phyloP scores from a whole-genome alignment of 2,797 vertebrate species.

The Sebastes oblongus region DNA sequence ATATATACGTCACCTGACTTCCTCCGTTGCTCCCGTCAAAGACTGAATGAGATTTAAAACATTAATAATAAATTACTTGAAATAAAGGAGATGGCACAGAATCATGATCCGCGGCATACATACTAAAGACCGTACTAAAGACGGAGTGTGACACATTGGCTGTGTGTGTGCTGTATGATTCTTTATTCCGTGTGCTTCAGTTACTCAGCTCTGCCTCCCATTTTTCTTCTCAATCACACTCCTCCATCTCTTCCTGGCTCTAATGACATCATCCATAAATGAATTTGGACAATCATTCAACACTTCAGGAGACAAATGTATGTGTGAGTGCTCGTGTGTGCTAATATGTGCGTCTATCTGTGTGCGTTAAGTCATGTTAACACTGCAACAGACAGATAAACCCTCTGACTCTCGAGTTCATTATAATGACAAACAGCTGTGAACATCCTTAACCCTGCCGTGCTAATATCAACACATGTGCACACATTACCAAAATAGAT shows the following conservation, averaged over 20 bases:
- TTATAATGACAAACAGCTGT: slow-evolving; percentile 52
- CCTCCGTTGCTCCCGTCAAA: not conserved
- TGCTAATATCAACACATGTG: not conserved
- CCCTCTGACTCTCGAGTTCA: slow-evolving; percentile 29
- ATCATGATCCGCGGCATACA: not conserved
- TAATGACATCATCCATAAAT: slow-evolving; percentile 55
- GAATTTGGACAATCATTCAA: slow-evolving; percentile 2
- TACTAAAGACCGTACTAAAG: not conserved
- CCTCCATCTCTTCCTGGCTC: slow-evolving; percentile 15
- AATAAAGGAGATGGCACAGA: not conserved
- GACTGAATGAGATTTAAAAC: not conserved
- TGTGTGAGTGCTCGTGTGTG: not conserved
- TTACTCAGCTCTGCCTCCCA: not conserved
- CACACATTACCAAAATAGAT: not conserved
- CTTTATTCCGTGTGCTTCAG: not conserved
- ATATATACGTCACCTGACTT: not conserved
- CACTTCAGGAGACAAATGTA: slow-evolving; percentile 34
- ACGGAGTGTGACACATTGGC: not conserved
- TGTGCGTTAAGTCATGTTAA: slow-evolving; percentile 45
- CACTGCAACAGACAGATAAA: slow-evolving; percentile 51
- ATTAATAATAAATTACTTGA: not conserved
- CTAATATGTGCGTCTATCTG: slow-evolving; percentile 21
- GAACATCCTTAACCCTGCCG: too few species aligned
- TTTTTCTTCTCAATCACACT: slow-evolving; percentile 19
- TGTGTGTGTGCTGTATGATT: not conserved